Percentiles rank a stretch among this genome's conserved stretches.
phyloP scores from a whole-genome alignment of 2,113 vertebrate genomes.

The Malaclemys terrapin region DNA sequence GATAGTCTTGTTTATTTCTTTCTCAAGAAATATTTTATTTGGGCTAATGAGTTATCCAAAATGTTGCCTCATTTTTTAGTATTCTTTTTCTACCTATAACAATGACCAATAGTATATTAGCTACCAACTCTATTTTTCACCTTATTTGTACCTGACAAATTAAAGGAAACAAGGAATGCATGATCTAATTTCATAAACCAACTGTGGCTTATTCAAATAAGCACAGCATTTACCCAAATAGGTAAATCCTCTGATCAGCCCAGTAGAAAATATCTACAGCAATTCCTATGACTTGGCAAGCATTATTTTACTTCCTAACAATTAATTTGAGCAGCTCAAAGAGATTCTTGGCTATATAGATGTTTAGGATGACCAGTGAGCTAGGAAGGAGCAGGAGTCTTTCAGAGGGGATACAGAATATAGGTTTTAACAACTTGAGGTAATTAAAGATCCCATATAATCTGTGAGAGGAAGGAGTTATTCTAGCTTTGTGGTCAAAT shows the following conservation, averaged over 20 bases:
- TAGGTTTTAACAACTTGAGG: rapidly evolving
- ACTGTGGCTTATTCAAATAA: not conserved
- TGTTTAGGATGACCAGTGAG: not conserved
- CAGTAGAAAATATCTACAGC: not conserved
- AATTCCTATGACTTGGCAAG: not conserved
- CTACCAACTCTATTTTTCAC: not conserved
- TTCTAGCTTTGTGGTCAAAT: not conserved
- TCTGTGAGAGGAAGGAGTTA: not conserved
- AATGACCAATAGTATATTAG: not conserved
- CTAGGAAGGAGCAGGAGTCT: not conserved
- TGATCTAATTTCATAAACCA: not conserved
- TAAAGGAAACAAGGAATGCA: not conserved
- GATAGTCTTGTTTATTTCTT: not conserved
- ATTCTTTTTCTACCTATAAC: not conserved
- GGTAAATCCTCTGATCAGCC: not conserved
- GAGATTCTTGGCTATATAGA: not conserved
- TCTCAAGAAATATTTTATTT: not conserved
- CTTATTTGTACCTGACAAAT: not conserved
- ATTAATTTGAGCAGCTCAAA: not conserved
- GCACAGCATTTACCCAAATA: not conserved
- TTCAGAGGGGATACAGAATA: not conserved
- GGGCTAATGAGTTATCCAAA: not conserved
- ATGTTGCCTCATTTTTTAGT: not conserved
- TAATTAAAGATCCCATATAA: not conserved
- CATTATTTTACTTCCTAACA: not conserved